Evolutionary conservation across 2,797 vertebrate genomes (phyloP), one percentile per base, ranked within the genome.

Genomic region (Limosa lapponica): DNA sequence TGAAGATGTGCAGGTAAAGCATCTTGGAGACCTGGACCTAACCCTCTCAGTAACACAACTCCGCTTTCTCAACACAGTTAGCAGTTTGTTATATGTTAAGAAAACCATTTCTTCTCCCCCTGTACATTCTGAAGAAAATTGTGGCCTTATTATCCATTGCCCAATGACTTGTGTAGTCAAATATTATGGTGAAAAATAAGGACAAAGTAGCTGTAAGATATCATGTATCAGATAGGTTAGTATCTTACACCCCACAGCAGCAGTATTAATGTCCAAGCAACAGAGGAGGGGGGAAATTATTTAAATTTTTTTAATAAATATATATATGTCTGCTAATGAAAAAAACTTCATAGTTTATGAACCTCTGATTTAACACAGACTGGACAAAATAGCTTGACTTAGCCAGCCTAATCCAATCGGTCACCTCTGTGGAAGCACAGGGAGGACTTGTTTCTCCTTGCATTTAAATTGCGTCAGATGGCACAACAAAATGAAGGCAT

Each of bases 401-500:
- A 67, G 5, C 14, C 46, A 89, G 11, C 8, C 13, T 37, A 46
- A 11, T 10, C 57, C 0, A 2, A 2, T 49, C 16, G 8, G 48
- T 20, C 8, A 25, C 20, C 10, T 61, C 52, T 64, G 8, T 37
- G 27, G 30, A 59, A 30, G 51, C 19, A 89, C 17, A 77, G 3
- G 2, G 13, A 82, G 16, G 8, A 72, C 12, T 5, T 17, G 1
- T 78, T 78, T 37, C 15, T 57, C 66, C 54, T 73, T 67, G 14
- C 6, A 27, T 83, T 81, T 57, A 78, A 83, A 85, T 48, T 13
- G 1, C 41, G 32, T 39, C 4, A 4, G 6, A 46, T 39, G 30
- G 24, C 13, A 18, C 7, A 1, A 5, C 0, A 86, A 73, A 85
- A 37, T 30, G 4, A 90, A 5, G 10, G 1, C 5, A 14, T 37